Evolutionary conservation across 2,797 vertebrate species (phyloP), one percentile per base, ranked within the genome.

Genomic region (Cossypha polioptera): DNA sequence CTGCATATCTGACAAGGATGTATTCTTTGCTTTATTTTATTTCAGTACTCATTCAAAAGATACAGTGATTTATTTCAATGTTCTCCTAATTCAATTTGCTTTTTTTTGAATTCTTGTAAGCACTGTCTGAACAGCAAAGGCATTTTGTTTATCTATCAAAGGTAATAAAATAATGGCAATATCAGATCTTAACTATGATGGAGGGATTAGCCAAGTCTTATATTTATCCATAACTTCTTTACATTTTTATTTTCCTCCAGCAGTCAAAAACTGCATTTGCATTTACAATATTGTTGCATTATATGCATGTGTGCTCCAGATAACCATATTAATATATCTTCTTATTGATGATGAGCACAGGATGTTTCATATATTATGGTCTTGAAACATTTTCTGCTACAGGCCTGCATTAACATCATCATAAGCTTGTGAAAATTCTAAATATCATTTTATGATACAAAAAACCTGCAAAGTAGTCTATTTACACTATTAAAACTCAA

Each of bases 21-120:
- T 90, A 96, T 95, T 98, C 94, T 97, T 97, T 67, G 77, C 73
- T 97, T 97, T 97, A 94, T 97, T 97, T 97, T 96, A 95, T 93
- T 96, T 95, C 89, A 86, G 91, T 79, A 87, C 88, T 90, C 82
- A 58, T 90, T 97, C 62, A 95, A 95, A 95, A 95, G 42, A 90
- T 91, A 74, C 9, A 59, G 26, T 40, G 21, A 95, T 82, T 92
- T 93, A 77, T 88, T 96, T 91, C 58, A 91, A 76, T 69, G 88
- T 73, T 95, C 40, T 89, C 51, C 47, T 72, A 57, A 40, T 91
- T 69, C 72, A 66, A 90, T 91, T 90, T 92, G 93, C 24, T 54
- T 80, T 58, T 38, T 47, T 86, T 92, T 66, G 22, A 13, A 24
- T 93, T 96, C 90, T 82, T 65, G 14, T 55, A 54, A 88, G 19